A percentile compares a stretch with the other conserved stretches of the same genome.
phyloP scores from a whole-genome alignment of 2,797 vertebrate genomes.

The Pangasius macronema region DNA sequence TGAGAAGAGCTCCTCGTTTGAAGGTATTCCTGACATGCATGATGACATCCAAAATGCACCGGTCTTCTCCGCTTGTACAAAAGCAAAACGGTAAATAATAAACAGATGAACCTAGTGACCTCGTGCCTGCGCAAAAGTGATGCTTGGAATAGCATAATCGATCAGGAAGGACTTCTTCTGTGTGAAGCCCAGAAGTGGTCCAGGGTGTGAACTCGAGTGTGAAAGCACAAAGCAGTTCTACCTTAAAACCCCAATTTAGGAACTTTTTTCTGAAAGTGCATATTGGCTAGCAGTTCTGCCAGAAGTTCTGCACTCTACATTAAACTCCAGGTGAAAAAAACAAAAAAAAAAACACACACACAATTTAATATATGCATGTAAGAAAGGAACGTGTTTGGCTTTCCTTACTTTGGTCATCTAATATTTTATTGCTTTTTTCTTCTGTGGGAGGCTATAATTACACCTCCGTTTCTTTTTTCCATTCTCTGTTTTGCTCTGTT shows the following conservation, averaged over 20 bases:
- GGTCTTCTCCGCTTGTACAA: background rate
- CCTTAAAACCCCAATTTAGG: background rate
- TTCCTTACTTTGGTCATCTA: slow-evolving; percentile 7
- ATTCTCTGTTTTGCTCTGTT: slow-evolving; percentile 10
- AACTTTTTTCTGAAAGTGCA: too few species aligned
- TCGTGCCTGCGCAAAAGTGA: background rate
- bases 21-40: background rate
- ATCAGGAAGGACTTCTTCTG: background rate
- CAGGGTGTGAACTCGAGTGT: background rate
- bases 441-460: slow-evolving; percentile 66
- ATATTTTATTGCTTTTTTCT: slow-evolving; percentile 58
- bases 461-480: slow-evolving; percentile 59
- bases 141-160: background rate
- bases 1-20: background rate
- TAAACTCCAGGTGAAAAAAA: background rate
- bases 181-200: background rate
- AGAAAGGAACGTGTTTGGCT: slow-evolving; percentile 11
- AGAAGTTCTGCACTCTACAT: background rate
- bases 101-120: too few species aligned
- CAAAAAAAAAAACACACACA: background rate
- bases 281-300: background rate
- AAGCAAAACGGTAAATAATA: background rate
- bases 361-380: background rate
- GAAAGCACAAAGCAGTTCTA: background rate
- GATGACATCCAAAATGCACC: background rate